These are phyloP conservation scores for Aphelenchoides bicaudatus DNA, from an alignment of 2,888 invertebrate species.

Conservation along the genomic window DNA sequence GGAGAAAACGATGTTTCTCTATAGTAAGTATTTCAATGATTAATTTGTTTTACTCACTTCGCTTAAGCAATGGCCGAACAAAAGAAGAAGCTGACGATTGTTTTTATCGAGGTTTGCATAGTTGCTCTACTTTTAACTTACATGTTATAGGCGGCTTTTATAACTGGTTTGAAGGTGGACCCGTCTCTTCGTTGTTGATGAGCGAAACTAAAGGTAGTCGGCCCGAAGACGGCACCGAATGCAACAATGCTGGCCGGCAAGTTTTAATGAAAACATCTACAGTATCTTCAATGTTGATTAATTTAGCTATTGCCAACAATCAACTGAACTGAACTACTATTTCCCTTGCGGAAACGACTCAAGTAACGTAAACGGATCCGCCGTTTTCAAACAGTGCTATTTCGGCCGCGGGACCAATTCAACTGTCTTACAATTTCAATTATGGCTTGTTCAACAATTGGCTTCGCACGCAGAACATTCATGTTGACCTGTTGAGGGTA, in stretches of 20 bases:
- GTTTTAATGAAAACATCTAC: neutral
- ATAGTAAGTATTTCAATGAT: no score
- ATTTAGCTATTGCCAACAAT: conserved; percentile 10
- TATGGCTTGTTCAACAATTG: conserved; percentile 51
- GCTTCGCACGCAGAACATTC: conserved; percentile 29
- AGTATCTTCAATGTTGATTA: no score
- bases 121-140: neutral
- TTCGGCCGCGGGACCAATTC: conserved; percentile 55
- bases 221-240: conserved; percentile 16
- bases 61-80: neutral
- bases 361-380: conserved; percentile 31
- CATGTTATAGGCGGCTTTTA: conserved; percentile 25
- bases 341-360: conserved; percentile 49
- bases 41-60: no score
- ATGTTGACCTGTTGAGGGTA: conserved; percentile 22
- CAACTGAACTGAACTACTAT: conserved; percentile 43
- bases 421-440: conserved; percentile 46
- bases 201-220: neutral
- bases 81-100: conserved; percentile 47
- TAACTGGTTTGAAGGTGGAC: conserved; percentile 58
- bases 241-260: conserved; percentile 22
- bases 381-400: conserved; percentile 53
- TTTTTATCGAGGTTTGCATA: conserved; percentile 55
- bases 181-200: conserved; percentile 39
- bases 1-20: conserved; percentile 39